These are phyloP conservation scores for Gambusia holbrooki DNA, from an alignment of 2,113 vertebrate genomes.

Conservation along the genomic window DNA sequence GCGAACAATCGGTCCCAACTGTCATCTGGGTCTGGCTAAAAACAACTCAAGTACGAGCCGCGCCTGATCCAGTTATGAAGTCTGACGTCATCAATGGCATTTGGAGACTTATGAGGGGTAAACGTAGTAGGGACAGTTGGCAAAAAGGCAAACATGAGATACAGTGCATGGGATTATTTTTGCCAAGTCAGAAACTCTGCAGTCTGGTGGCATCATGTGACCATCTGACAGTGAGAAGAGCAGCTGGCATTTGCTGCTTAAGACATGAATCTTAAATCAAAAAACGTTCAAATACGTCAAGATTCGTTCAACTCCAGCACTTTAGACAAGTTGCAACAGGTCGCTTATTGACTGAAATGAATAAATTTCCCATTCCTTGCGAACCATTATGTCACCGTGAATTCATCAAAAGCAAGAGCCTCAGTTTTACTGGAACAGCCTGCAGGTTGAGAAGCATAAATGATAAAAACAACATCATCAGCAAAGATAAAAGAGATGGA, in stretches of 20 bases:
- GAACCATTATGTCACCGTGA: neutral
- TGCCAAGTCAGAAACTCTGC: constrained; percentile 17
- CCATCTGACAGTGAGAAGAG: constrained; percentile 14
- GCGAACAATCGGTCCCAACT: constrained; percentile 29
- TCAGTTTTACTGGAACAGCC: neutral
- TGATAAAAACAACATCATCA: neutral
- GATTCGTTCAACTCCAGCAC: neutral
- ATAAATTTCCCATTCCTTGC: constrained; percentile 1
- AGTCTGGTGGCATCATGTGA: constrained; percentile 38
- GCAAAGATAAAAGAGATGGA: neutral
- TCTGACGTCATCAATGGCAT: constrained; percentile 31
- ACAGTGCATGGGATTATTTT: constrained; percentile 52
- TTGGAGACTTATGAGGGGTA: constrained; percentile 39
- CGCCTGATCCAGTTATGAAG: constrained; percentile 44
- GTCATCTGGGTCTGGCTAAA: constrained; percentile 18
- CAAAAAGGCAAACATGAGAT: constrained; percentile 37
- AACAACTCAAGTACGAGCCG: neutral
- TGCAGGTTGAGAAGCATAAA: neutral
- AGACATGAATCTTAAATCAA: constrained; percentile 48
- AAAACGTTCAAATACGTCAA: constrained; percentile 34
- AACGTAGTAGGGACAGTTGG: constrained; percentile 47
- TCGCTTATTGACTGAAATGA: neutral
- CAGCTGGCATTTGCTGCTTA: constrained; percentile 21
- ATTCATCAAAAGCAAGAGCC: neutral
- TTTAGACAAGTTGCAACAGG: neutral